phyloP scores from a whole-genome alignment of 1,140 invertebrate genomes.

The Drosophila simulans region DNA sequence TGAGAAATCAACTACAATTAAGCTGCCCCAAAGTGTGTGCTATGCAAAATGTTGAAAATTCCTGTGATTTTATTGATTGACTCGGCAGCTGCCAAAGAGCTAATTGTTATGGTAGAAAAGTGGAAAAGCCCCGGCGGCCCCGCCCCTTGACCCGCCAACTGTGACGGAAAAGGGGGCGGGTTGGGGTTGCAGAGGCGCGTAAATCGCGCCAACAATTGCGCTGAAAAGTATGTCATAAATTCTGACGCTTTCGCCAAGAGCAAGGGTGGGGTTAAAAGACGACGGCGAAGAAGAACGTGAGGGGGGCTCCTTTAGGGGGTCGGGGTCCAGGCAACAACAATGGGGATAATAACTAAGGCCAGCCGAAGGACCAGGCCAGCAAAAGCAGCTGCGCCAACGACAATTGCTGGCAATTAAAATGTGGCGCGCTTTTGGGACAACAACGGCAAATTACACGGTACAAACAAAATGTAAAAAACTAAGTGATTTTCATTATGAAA shows the following conservation, averaged over 20 bases:
- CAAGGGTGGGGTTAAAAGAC: constrained; percentile 9
- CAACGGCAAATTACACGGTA: constrained; percentile 37
- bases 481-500: neutral
- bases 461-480: neutral
- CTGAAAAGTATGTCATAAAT: constrained; percentile 82
- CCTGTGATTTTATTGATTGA: constrained; percentile 46
- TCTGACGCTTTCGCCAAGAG: constrained; percentile 57
- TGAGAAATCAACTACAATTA: constrained; percentile 3
- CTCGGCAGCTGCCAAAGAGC: constrained; percentile 47
- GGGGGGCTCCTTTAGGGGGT: neutral
- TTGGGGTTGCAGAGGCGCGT: constrained; percentile 53
- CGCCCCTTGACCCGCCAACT: constrained; percentile 23
- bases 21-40: constrained; percentile 9
- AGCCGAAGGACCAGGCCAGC: constrained; percentile 27
- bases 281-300: neutral
- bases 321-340: constrained; percentile 27
- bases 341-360: constrained; percentile 51
- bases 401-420: constrained; percentile 84
- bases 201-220: constrained; percentile 78
- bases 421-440: constrained; percentile 67
- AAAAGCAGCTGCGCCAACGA: constrained; percentile 66
- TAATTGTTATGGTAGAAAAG: constrained; percentile 40
- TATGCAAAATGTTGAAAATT: constrained; percentile 23
- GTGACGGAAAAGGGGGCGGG: constrained; percentile 12
- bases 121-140: neutral